phyloP scores from a whole-genome alignment of 2,113 vertebrate genomes.

The Maccullochella peelii region DNA sequence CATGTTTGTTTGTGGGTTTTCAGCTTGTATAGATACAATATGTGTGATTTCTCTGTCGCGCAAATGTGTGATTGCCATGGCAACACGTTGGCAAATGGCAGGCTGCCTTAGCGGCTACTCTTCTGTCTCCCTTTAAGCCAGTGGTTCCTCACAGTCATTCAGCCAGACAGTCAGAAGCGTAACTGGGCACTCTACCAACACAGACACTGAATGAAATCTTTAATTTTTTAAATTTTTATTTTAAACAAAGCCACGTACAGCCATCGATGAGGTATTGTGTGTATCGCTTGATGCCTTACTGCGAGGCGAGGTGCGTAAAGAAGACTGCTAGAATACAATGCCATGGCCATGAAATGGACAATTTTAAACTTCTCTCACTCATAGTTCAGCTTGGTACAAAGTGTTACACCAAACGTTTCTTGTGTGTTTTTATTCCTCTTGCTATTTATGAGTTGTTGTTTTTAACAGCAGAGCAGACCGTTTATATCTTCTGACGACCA shows the following conservation, averaged over 20 bases:
- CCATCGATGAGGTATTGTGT: slow-evolving; percentile 23
- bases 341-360: slow-evolving; percentile 18
- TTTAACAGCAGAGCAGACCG: slow-evolving; percentile 47
- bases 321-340: slow-evolving; percentile 50
- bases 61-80: slow-evolving; percentile 24
- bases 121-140: slow-evolving; percentile 54
- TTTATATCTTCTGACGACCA: slow-evolving; percentile 45
- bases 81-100: not conserved
- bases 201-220: slow-evolving; percentile 53
- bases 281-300: slow-evolving; percentile 54
- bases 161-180: slow-evolving; percentile 20
- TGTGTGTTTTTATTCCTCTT: slow-evolving; percentile 85
- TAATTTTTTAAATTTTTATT: not conserved
- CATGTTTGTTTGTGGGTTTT: slow-evolving; percentile 44
- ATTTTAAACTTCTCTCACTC: slow-evolving; percentile 15
- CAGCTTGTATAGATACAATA: slow-evolving; percentile 29
- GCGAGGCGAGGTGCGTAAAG: slow-evolving; percentile 26
- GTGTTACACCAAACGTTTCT: slow-evolving; percentile 64
- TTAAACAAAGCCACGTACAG: slow-evolving; percentile 39
- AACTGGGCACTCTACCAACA: slow-evolving; percentile 48
- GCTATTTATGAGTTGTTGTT: slow-evolving; percentile 86
- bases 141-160: slow-evolving; percentile 15
- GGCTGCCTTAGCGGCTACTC: slow-evolving; percentile 16
- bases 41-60: slow-evolving; percentile 28
- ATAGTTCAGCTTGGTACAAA: slow-evolving; percentile 42